A percentile compares a stretch with the other conserved stretches of the same genome.
Evolutionary conservation across 2,113 vertebrate species (phyloP).

Genomic region (Centrocercus urophasianus): DNA sequence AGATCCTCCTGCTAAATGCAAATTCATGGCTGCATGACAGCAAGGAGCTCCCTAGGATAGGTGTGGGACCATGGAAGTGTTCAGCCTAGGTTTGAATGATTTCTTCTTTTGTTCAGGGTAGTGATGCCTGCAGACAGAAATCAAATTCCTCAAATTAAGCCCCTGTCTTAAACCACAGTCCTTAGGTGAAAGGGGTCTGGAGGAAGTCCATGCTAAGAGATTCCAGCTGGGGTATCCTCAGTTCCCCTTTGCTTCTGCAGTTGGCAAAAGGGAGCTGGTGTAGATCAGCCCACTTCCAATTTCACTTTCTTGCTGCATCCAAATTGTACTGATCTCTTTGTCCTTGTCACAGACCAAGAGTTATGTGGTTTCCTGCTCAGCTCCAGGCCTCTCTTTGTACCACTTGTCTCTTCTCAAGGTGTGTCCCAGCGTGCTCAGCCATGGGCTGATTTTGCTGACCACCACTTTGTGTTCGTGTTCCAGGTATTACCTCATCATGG

Average conservation of each 20-base stretch:
- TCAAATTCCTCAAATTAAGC: not conserved
- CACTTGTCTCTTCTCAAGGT: not conserved
- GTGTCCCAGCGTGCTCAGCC: not conserved
- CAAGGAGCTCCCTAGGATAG: not conserved
- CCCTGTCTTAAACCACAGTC: not conserved
- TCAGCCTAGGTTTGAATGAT: not conserved
- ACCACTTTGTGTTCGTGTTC: not conserved
- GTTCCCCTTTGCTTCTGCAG: not conserved
- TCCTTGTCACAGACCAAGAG: not conserved
- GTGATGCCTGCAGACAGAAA: not conserved
- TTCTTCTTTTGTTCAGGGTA: not conserved
- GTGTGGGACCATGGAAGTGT: too few relatives aligned
- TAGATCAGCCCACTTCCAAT: not conserved
- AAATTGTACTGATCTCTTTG: not conserved
- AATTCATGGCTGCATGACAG: not conserved
- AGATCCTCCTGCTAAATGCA: not conserved
- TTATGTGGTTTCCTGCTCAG: not conserved
- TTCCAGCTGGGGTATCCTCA: not conserved
- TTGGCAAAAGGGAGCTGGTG: not conserved
- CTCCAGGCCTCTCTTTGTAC: not conserved
- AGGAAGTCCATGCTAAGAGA: not conserved
- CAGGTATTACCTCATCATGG: constrained; percentile 94
- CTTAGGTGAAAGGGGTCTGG: not conserved
- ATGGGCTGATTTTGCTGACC: fast-evolving
- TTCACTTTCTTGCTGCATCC: not conserved